These are phyloP conservation scores for Lerema accius DNA, from an alignment of 1,140 invertebrate genomes.

Conservation along the genomic window DNA sequence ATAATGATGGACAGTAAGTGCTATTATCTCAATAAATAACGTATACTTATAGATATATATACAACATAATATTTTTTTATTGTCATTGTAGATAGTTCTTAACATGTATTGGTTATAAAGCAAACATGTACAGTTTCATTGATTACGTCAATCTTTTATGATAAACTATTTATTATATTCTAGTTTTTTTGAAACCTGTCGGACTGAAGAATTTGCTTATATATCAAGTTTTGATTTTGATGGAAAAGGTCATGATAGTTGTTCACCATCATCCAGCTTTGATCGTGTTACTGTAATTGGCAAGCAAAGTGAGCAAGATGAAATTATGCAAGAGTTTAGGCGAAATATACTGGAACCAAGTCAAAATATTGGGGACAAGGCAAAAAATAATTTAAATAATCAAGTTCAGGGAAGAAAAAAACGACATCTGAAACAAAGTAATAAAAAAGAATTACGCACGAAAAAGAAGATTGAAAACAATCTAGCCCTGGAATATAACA, in stretches of 20 bases:
- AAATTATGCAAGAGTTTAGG: conserved; percentile 31
- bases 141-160: no score
- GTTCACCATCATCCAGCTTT: conserved; percentile 59
- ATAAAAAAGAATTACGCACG: not conserved
- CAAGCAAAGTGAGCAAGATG: conserved; percentile 54
- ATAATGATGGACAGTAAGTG: conserved; percentile 54
- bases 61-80: no score
- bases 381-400: conserved; percentile 2
- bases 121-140: no score
- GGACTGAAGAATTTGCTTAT: conserved; percentile 66
- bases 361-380: not conserved
- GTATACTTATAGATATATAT: no score
- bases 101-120: no score
- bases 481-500: not conserved
- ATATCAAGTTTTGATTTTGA: conserved; percentile 59
- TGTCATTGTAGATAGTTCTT: no score
- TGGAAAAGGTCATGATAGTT: conserved; percentile 43
- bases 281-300: conserved; percentile 71
- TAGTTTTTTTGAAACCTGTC: conserved; percentile 67
- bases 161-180: no score
- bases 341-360: conserved; percentile 15
- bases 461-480: conserved; percentile 10
- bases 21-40: not conserved
- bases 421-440: not conserved
- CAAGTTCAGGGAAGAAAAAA: not conserved